Conservation (phyloP, 2,113 vertebrate genomes). For the Lamprotornis superbus region DNA sequence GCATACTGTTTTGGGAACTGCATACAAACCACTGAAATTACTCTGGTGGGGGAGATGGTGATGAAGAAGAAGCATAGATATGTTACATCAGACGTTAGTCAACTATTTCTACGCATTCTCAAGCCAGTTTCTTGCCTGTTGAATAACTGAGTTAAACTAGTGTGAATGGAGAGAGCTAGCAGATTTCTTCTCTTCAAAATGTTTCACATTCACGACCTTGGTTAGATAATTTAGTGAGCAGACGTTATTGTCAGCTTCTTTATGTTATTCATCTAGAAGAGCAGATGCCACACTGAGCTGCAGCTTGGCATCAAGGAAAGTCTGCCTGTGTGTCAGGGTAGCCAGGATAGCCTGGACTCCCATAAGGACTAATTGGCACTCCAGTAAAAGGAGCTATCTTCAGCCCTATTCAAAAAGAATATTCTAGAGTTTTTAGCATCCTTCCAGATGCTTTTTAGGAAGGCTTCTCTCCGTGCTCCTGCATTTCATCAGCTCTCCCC, state of each 20-base stretch:
- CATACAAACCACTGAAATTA: neutral
- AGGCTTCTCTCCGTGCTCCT: neutral
- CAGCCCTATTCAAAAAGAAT: neutral
- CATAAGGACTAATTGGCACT: neutral
- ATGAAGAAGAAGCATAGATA: neutral
- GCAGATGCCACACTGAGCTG: neutral
- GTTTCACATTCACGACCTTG: neutral
- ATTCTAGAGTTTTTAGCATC: neutral
- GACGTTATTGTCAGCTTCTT: neutral
- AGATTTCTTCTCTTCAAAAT: neutral
- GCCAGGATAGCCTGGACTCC: neutral
- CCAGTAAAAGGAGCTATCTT: neutral
- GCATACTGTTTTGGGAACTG: neutral
- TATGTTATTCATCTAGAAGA: neutral
- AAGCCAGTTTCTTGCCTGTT: neutral
- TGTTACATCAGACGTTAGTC: neutral
- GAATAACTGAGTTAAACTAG: neutral
- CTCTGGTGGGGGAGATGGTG: neutral
- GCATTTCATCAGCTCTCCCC: constrained; percentile 28
- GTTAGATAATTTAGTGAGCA: neutral
- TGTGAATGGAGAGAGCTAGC: neutral
- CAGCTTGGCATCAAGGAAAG: neutral
- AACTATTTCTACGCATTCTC: neutral
- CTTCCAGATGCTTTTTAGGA: neutral
- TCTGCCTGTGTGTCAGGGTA: neutral